Evolutionary conservation across 2,888 invertebrate genomes (phyloP).

Genomic region (Chaetogeoica ovagalla): DNA sequence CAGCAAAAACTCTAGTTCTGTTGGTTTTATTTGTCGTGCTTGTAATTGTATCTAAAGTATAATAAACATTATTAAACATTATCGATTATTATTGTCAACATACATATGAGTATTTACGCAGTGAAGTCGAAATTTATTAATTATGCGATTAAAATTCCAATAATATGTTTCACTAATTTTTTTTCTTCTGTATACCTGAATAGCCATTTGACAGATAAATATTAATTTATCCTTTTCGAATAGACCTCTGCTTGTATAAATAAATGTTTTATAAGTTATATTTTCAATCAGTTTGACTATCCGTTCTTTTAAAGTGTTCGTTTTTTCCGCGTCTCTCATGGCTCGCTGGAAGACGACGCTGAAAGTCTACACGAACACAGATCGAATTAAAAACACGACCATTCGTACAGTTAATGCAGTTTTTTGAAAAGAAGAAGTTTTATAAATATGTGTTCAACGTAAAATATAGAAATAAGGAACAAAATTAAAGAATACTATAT

Average conservation of each 20-base stretch:
- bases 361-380: constrained; percentile 68
- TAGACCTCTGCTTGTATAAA: constrained; percentile 86
- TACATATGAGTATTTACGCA: too few species aligned
- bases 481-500: too few species aligned
- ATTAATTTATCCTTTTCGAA: constrained; percentile 91
- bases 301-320: constrained; percentile 72
- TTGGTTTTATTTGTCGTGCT: constrained; percentile 70
- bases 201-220: constrained; percentile 82
- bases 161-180: not conserved
- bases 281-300: constrained; percentile 80
- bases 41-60: constrained; percentile 67
- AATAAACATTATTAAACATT: not conserved
- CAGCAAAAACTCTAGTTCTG: constrained; percentile 83
- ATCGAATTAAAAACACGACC: not conserved
- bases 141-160: not conserved
- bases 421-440: too few species aligned
- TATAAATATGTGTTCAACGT: too few species aligned
- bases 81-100: not conserved
- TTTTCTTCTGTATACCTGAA: constrained; percentile 69
- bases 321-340: constrained; percentile 69
- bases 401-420: too few species aligned
- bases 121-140: not conserved
- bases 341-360: constrained; percentile 89
- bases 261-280: constrained; percentile 83
- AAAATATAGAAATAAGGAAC: too few species aligned